Conservation (phyloP, 2,888 invertebrate genomes). For the Agrotis puta region DNA sequence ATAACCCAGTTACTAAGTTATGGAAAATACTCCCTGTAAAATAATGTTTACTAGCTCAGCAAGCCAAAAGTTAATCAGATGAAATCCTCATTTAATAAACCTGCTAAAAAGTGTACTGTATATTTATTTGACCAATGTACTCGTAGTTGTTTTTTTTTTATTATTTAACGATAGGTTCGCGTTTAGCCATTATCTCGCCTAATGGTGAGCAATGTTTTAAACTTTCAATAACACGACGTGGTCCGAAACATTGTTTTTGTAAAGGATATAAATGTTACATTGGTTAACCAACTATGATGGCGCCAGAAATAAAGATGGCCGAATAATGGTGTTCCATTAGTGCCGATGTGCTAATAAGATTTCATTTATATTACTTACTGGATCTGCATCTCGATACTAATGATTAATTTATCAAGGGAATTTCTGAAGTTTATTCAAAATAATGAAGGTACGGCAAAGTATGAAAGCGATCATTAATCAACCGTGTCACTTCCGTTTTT, state of each 20-base stretch:
- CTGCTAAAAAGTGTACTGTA: too few species aligned
- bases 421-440: neutral
- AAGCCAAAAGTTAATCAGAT: too few species aligned
- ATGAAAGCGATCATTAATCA: constrained; percentile 29
- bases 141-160: too few species aligned
- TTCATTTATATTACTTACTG: constrained; percentile 18
- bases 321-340: constrained; percentile 10
- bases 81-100: too few species aligned
- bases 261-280: constrained; percentile 6
- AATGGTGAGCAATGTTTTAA: neutral
- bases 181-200: too few species aligned
- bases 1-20: too few species aligned
- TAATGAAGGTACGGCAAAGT: constrained; percentile 11
- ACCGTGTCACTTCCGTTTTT: constrained; percentile 3
- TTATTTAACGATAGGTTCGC: too few species aligned
- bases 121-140: too few species aligned
- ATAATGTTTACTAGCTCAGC: too few species aligned
- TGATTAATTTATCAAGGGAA: constrained; percentile 24
- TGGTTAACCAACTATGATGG: neutral
- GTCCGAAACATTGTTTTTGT: neutral
- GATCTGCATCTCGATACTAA: constrained; percentile 9
- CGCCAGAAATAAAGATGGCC: neutral
- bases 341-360: neutral
- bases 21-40: too few species aligned
- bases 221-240: neutral